Evolutionary conservation across 2,888 invertebrate species (phyloP).

Genomic region (Cosmia pyralina): DNA sequence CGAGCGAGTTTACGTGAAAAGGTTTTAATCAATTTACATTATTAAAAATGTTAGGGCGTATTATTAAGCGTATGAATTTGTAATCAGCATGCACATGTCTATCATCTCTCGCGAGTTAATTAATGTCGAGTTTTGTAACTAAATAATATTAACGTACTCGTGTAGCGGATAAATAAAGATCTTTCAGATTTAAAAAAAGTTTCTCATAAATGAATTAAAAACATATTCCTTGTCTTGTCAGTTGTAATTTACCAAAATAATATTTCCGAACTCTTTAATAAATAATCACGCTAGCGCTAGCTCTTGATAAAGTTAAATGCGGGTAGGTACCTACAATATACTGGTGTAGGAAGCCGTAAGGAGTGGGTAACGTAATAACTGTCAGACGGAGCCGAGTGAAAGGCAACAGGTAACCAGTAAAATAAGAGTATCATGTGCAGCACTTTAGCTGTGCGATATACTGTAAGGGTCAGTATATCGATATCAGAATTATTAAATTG

Average conservation of each 20-base stretch:
- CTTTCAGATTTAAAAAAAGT: neutral
- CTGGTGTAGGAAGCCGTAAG: slow-evolving; percentile 45
- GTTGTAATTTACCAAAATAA: neutral
- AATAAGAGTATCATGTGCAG: slow-evolving; percentile 33
- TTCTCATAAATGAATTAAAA: no score
- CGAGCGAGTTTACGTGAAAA: slow-evolving; percentile 69
- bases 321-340: slow-evolving; percentile 46
- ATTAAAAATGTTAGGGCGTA: slow-evolving; percentile 69
- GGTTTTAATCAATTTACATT: slow-evolving; percentile 77
- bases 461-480: neutral
- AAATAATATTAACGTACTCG: slow-evolving; percentile 13
- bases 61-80: slow-evolving; percentile 56
- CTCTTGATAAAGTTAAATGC: slow-evolving; percentile 41
- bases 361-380: slow-evolving; percentile 53
- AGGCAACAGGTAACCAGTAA: slow-evolving; percentile 58
- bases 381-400: slow-evolving; percentile 32
- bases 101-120: slow-evolving; percentile 28
- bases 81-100: slow-evolving; percentile 40
- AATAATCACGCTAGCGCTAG: neutral
- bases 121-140: slow-evolving; percentile 24
- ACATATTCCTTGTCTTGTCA: neutral
- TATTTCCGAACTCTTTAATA: neutral
- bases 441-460: slow-evolving; percentile 20
- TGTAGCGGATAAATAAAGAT: slow-evolving; percentile 1
- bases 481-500: neutral